Conservation (phyloP, 2,888 invertebrate genomes). For the Uropetala carovei region DNA sequence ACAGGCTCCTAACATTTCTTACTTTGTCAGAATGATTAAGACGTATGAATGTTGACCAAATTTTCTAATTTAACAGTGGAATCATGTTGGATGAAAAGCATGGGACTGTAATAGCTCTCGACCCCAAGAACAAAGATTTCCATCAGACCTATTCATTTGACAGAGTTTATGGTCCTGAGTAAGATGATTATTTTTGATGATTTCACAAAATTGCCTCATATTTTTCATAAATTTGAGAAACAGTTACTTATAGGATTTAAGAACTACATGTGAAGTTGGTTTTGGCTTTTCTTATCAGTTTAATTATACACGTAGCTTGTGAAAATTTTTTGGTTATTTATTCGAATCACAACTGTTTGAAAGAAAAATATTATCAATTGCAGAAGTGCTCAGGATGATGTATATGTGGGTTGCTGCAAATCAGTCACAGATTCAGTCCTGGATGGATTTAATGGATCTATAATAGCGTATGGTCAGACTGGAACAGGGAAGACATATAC, state of each 20-base stretch:
- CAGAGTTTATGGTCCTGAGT: neutral
- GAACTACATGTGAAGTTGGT: too few species aligned
- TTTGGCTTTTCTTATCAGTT: too few species aligned
- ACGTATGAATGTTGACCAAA: too few species aligned
- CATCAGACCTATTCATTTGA: neutral
- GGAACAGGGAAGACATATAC: conserved; percentile 92
- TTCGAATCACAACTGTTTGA: neutral
- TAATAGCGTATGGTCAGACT: conserved; percentile 99
- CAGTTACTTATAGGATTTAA: too few species aligned
- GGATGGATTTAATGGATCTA: conserved; percentile 98
- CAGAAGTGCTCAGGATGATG: neutral
- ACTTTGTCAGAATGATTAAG: too few species aligned
- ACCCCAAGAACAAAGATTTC: neutral
- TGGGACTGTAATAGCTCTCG: neutral
- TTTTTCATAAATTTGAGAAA: too few species aligned
- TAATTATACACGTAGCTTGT: too few species aligned
- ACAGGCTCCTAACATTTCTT: too few species aligned
- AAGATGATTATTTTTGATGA: neutral
- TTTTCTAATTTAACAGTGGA: neutral
- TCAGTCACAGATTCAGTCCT: conserved; percentile 86
- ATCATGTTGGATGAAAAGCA: neutral
- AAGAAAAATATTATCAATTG: neutral
- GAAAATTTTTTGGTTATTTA: too few species aligned
- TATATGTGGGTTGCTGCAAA: neutral
- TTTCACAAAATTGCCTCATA: too few species aligned